Base-by-base conservation (phyloP, 2,113 vertebrate genomes). In the Pycnonotus jocosus region DNA sequence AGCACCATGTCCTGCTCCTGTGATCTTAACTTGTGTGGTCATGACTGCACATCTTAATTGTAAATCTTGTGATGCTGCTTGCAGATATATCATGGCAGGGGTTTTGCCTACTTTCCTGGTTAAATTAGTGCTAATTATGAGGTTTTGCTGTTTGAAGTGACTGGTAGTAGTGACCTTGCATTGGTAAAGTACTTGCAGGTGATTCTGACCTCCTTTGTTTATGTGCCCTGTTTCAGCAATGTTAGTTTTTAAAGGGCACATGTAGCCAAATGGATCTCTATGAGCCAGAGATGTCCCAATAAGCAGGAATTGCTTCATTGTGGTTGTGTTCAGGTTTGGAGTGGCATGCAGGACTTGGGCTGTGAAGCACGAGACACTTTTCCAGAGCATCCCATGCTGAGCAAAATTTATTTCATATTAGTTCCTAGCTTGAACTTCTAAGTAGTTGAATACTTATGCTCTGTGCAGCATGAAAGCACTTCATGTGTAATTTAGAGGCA, bases 61-160 rank as follows among this genome's bases (percentile, higher is more conserved):
- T 69, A 44, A 64, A 72, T 65, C 68, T 77, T 61, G 16, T 37
- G 33, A 47, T 30, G 21, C 12, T 83, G 23, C 48, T 83, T 77
- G 58, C 72, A 81, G 31, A n/a, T 88, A 20, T 0, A 5, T 28
- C 2, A 7, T 42, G 10, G 21, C 0, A 0, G 7, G 1, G 1
- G 1, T 78, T 42, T 38, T 90, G 18, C 31, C 42, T 69, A 7
- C 33, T 25, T 81, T 71, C 11, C 30, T 90, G 47, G 37, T 60
- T 56, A 62, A 81, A 20, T 74, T 54, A 12, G 33, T 84, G 44
- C 38, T 81, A 42, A 35, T 70, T 21, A 10, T 2, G 5, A 2
- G 11, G 27, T 24, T 76, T 47, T 88, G 25, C 72, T 37, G 9
- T 56, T 66, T 71, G 69, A 51, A 92, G 50, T 56, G 31, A 68